These are phyloP conservation scores for Plotosus lineatus DNA, from an alignment of 2,113 vertebrate genomes.

Conservation along the genomic window DNA sequence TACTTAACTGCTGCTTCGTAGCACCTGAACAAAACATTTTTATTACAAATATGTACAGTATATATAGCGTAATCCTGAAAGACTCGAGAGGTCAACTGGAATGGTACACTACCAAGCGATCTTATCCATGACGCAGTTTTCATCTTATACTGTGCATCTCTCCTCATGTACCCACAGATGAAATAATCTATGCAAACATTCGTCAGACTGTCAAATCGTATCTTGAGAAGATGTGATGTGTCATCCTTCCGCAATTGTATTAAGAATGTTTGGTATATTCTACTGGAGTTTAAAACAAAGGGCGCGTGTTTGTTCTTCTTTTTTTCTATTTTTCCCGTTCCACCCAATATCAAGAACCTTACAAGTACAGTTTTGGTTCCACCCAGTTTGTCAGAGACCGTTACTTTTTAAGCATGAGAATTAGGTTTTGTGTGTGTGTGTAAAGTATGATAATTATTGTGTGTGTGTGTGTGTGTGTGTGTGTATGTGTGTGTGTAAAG, in stretches of 20 bases:
- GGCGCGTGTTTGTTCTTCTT: conserved; percentile 19
- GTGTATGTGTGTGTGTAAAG: too few species aligned
- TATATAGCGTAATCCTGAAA: neutral
- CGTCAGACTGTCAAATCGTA: conserved; percentile 39
- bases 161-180: neutral
- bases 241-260: conserved; percentile 1
- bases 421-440: too few species aligned
- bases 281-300: conserved; percentile 12
- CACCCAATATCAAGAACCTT: neutral
- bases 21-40: conserved; percentile 8
- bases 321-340: too few species aligned
- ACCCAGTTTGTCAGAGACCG: neutral
- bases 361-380: neutral
- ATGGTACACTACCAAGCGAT: conserved; percentile 7
- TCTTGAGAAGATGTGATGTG: conserved; percentile 11
- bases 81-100: neutral
- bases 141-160: conserved; percentile 39
- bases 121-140: neutral
- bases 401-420: neutral
- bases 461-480: too few species aligned
- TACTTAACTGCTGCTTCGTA: conserved; percentile 10
- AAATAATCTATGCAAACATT: conserved; percentile 57
- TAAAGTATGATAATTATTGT: too few species aligned
- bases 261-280: conserved; percentile 34
- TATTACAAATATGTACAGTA: neutral